These are phyloP conservation scores for Rhingia campestris DNA, from an alignment of 2,888 invertebrate genomes.

Conservation along the genomic window DNA sequence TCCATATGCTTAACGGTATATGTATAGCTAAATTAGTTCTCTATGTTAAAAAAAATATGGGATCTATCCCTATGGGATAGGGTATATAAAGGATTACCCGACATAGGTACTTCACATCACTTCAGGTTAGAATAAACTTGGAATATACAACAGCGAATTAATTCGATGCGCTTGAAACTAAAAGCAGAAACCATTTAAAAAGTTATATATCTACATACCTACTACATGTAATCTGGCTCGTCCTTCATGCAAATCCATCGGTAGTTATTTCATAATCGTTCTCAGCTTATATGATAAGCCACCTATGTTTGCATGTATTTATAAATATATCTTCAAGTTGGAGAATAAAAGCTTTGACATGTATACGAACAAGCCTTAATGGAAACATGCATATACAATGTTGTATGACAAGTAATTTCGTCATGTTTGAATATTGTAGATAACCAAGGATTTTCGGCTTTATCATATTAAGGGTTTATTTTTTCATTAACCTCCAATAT, in stretches of 20 bases:
- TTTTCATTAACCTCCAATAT: neutral
- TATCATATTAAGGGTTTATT: neutral
- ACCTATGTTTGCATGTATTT: slow-evolving; percentile 3
- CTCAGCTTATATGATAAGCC: slow-evolving; percentile 1
- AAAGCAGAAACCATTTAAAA: too few species aligned
- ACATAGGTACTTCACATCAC: too few species aligned
- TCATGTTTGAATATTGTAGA: slow-evolving; percentile 16
- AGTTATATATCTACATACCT: too few species aligned
- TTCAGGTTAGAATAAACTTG: too few species aligned
- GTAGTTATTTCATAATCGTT: slow-evolving; percentile 31
- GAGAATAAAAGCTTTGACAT: slow-evolving; percentile 7
- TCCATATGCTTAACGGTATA: too few species aligned
- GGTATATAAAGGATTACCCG: too few species aligned
- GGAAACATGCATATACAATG: neutral
- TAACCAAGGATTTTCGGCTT: neutral
- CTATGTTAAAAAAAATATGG: too few species aligned
- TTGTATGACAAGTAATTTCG: slow-evolving; percentile 19
- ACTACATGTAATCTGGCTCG: too few species aligned
- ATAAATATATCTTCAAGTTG: slow-evolving; percentile 5
- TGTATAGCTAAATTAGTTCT: too few species aligned
- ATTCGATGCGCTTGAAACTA: too few species aligned
- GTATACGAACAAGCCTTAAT: neutral
- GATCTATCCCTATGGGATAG: too few species aligned
- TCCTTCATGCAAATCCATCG: slow-evolving; percentile 19
- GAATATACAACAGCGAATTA: too few species aligned